Conservation (phyloP, 2,888 invertebrate species). For the Cephus rjabovi region DNA sequence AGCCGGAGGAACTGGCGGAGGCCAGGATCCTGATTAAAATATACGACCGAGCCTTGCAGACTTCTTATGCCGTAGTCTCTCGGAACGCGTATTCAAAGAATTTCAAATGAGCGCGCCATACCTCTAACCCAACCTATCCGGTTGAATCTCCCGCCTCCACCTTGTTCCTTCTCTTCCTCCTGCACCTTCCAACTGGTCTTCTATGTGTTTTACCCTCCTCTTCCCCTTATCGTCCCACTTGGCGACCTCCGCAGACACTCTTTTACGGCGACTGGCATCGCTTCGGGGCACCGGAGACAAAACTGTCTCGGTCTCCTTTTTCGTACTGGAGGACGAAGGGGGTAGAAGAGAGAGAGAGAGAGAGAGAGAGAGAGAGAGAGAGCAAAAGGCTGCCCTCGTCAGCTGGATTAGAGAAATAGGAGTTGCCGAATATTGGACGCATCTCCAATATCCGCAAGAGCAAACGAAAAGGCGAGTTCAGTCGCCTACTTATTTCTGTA, state of each 20-base stretch:
- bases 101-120: conserved; percentile 56
- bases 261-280: not conserved
- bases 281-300: not conserved
- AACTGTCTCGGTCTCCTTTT: not conserved
- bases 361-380: no score
- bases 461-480: not conserved
- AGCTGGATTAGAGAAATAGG: not conserved
- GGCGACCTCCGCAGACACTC: not conserved
- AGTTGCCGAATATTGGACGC: not conserved
- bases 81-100: conserved; percentile 57
- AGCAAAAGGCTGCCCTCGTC: not conserved
- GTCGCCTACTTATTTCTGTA: not conserved
- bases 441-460: not conserved
- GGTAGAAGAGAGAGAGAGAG: no score
- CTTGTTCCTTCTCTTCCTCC: not conserved
- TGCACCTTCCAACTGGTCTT: not conserved
- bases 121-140: not conserved
- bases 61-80: conserved; percentile 48
- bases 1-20: conserved; percentile 34
- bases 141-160: not conserved
- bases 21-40: conserved; percentile 59
- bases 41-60: conserved; percentile 58
- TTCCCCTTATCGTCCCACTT: not conserved
- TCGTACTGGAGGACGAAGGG: not conserved
- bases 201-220: not conserved